These are phyloP conservation scores for Pyralis farinalis DNA, from an alignment of 2,888 invertebrate species.

Conservation along the genomic window DNA sequence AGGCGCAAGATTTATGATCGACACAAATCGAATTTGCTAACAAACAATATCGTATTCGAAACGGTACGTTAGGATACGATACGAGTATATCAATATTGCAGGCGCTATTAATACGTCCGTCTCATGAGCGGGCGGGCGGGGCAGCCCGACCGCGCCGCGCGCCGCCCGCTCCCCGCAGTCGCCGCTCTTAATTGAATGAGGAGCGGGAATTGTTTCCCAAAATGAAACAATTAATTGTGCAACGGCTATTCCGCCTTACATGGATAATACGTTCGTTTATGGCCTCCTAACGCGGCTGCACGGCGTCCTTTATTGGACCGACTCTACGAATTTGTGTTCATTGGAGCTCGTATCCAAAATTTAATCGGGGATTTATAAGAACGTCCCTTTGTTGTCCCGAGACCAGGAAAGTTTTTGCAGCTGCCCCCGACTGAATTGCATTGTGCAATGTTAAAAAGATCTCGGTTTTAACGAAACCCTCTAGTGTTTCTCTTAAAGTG, in stretches of 20 bases:
- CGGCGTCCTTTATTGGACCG: constrained; percentile 78
- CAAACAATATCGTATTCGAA: constrained; percentile 79
- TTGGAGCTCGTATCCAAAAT: constrained; percentile 77
- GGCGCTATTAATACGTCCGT: constrained; percentile 81
- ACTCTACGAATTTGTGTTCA: constrained; percentile 80
- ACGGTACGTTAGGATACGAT: constrained; percentile 71
- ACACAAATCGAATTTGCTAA: constrained; percentile 80
- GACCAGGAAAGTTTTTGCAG: constrained; percentile 59
- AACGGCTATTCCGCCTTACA: constrained; percentile 82
- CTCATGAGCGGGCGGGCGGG: constrained; percentile 74
- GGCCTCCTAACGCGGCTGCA: constrained; percentile 80
- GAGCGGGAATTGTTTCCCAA: constrained; percentile 82
- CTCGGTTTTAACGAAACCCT: constrained; percentile 43
- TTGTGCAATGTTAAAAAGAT: constrained; percentile 53
- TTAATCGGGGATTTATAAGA: constrained; percentile 78
- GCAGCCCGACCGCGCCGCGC: constrained; percentile 38
- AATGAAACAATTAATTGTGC: constrained; percentile 82
- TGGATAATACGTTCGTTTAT: constrained; percentile 82
- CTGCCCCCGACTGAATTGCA: constrained; percentile 53
- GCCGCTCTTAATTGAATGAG: constrained; percentile 82
- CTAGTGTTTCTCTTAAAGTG: constrained; percentile 36
- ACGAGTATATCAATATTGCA: constrained; percentile 81
- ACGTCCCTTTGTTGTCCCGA: constrained; percentile 62
- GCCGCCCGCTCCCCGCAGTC: constrained; percentile 56
- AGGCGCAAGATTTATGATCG: constrained; percentile 81